These are phyloP conservation scores for Euproctis similis DNA, from an alignment of 2,888 invertebrate genomes.

Conservation along the genomic window DNA sequence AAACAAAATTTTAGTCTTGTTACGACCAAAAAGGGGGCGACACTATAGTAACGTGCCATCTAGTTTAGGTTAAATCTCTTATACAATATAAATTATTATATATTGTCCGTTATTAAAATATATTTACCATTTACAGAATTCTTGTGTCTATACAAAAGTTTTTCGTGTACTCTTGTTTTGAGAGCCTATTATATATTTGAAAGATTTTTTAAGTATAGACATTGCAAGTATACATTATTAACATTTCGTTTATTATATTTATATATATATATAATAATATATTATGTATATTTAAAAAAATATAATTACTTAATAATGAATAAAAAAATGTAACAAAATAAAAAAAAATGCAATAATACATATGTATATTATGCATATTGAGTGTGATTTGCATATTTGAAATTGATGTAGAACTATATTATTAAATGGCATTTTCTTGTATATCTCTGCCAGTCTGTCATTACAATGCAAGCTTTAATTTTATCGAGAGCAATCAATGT, in stretches of 20 bases:
- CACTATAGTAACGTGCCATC: conserved; percentile 75
- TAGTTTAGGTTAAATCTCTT: conserved; percentile 77
- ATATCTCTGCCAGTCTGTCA: conserved; percentile 32
- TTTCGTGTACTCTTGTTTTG: conserved; percentile 77
- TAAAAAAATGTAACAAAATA: no score
- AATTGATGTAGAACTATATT: conserved; percentile 29
- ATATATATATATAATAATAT: conserved; percentile 30
- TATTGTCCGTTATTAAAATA: conserved; percentile 77
- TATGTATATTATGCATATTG: conserved; percentile 40
- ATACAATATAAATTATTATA: conserved; percentile 77
- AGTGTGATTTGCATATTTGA: conserved; percentile 40
- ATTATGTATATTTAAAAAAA: no score
- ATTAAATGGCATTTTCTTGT: conserved; percentile 63
- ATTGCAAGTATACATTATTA: conserved; percentile 44
- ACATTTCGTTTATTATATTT: conserved; percentile 36
- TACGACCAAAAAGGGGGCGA: conserved; percentile 72
- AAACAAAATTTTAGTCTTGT: conserved; percentile 44
- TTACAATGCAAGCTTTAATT: conserved; percentile 18
- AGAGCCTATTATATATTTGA: conserved; percentile 73
- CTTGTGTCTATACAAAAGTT: conserved; percentile 77
- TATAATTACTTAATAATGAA: conserved; percentile 47
- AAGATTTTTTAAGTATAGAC: conserved; percentile 49
- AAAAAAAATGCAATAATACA: conserved; percentile 62
- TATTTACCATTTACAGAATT: conserved; percentile 77
- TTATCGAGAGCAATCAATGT: conserved; percentile 13